Evolutionary conservation across 2,113 vertebrate genomes (phyloP), one percentile per base, ranked within the genome.

Genomic region (Oncorhynchus gorbuscha): DNA sequence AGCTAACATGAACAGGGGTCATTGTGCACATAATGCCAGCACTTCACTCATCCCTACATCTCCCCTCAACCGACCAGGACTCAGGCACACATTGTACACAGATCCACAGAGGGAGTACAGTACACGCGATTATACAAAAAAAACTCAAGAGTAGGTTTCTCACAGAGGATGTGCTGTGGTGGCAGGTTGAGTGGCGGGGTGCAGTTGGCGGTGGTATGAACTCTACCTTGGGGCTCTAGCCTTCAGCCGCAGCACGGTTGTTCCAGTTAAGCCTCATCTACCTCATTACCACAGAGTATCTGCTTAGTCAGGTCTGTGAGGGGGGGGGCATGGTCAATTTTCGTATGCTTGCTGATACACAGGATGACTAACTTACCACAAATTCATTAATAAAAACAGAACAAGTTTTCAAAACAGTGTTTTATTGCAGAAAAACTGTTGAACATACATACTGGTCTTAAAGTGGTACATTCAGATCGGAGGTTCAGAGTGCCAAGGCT

Each of bases 401-500:
- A 79, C 24, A 82, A 87, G 76, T 79, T 49, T 70, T 93, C 74
- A 91, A 93, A 93, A 94, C 81, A 85, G 84, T 88, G 79, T 81
- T 93, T 94, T 93, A 94, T 94, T 94, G 87, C 81, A 91, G 85
- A 93, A 93, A 85, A 83, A 80, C 80, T 78, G 70, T 92, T 85
- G 86, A 92, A 89, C 88, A 90, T 76, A 88, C 85, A 90, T 76
- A 88, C 85, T 82, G 79, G 84, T 90, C 87, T 88, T 83, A 87
- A 92, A 93, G 89, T 90, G 90, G 90, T 94, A 94, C 93, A 94
- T 94, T 94, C 93, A 93, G 81, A 88, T 90, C 79, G 65, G 90
- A 90, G 89, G 84, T 91, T 85, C 68, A 76, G 81, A 89, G 90
- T 82, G 85, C 81, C 82, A 83, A 88, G 84, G 89, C 85, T 77